Percentiles rank a stretch among this genome's conserved stretches.
These are phyloP conservation scores for Crypturellus tataupa DNA, from an alignment of 2,797 vertebrate species.

Conservation along the genomic window DNA sequence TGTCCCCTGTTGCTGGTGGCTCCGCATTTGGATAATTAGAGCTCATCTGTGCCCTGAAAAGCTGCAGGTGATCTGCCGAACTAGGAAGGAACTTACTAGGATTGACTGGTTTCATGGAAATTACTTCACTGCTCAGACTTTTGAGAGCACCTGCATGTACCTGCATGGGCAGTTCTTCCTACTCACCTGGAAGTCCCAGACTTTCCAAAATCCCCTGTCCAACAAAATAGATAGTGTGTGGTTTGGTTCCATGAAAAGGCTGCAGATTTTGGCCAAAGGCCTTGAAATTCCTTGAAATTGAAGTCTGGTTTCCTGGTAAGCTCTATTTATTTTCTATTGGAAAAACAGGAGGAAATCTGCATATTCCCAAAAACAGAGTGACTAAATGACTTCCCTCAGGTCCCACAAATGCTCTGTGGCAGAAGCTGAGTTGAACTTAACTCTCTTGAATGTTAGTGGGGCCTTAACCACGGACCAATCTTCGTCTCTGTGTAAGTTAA, in stretches of 20 bases:
- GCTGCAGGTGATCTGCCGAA: neutral
- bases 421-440: neutral
- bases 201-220: neutral
- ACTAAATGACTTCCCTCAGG: neutral
- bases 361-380: neutral
- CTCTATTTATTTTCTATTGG: neutral
- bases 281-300: neutral
- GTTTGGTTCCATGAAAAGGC: neutral
- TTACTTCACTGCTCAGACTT: neutral
- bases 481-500: neutral
- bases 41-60: neutral
- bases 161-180: neutral
- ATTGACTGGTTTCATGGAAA: neutral
- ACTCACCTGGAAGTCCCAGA: neutral
- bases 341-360: neutral
- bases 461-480: slow-evolving; percentile 12
- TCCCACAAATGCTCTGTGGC: neutral
- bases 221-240: neutral
- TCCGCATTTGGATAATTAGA: neutral
- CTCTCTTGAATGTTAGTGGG: neutral
- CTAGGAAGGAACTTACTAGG: neutral
- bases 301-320: neutral
- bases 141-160: neutral
- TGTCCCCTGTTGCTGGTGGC: rapidly evolving
- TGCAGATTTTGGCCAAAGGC: neutral